A percentile compares a stretch with the other conserved stretches of the same genome.
phyloP scores from a whole-genome alignment of 2,797 vertebrate genomes.

The Ateles fusciceps region DNA sequence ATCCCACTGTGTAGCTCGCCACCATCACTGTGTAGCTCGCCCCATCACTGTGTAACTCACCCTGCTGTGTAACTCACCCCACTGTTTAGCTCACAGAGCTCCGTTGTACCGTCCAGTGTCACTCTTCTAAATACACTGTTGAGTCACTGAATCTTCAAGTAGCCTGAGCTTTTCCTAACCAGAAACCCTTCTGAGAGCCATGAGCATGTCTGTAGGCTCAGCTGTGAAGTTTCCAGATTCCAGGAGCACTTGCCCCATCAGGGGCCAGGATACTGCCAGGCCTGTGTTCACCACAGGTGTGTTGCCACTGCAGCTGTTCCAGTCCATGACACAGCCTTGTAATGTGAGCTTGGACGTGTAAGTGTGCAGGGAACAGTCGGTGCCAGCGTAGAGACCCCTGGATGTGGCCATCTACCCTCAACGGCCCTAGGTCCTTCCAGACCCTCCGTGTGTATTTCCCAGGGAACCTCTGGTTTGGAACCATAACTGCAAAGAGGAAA shows the following conservation, averaged over 20 bases:
- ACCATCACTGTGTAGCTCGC: no score
- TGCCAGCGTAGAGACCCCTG: constrained; percentile 83
- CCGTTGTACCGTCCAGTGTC: neutral
- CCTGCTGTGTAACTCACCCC: no score
- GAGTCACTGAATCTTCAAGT: constrained; percentile 55
- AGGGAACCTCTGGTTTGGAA: constrained; percentile 61
- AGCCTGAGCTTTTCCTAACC: constrained; percentile 25
- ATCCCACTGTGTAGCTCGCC: no score
- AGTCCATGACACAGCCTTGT: neutral
- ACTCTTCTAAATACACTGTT: constrained; percentile 45
- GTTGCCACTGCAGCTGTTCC: constrained; percentile 80
- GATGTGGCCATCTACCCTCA: constrained; percentile 81
- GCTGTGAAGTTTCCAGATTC: constrained; percentile 56
- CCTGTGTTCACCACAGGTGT: constrained; percentile 51
- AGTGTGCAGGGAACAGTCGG: constrained; percentile 78
- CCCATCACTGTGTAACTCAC: no score
- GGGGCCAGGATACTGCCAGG: constrained; percentile 71
- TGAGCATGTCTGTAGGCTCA: neutral
- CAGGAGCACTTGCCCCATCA: constrained; percentile 14
- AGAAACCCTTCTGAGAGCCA: neutral
- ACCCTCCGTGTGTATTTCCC: neutral
- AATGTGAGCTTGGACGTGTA: constrained; percentile 78
- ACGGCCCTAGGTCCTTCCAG: neutral
- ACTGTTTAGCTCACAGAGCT: no score
- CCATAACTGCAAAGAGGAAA: neutral